Evolutionary conservation across 2,113 vertebrate genomes (phyloP).

Genomic region (Coturnix japonica): DNA sequence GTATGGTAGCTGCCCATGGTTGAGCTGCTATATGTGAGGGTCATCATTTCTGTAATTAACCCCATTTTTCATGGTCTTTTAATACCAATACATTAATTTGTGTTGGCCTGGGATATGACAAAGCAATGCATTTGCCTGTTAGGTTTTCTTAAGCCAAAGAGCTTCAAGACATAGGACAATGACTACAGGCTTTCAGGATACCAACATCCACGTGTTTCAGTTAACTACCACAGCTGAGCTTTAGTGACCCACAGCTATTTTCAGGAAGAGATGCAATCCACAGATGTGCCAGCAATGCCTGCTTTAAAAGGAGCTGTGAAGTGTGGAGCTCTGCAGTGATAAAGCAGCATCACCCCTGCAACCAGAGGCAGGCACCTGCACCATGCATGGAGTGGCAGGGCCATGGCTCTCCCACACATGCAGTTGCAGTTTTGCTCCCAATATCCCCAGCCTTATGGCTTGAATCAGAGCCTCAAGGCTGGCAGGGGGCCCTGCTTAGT

Average conservation of each 20-base stretch:
- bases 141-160: background rate
- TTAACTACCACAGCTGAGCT: background rate
- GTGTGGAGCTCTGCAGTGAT: background rate
- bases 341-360: background rate
- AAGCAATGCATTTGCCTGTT: background rate
- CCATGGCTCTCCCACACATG: background rate
- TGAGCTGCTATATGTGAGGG: slow-evolving; percentile 54
- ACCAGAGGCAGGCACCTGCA: rapidly evolving
- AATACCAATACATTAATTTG: slow-evolving; percentile 51
- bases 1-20: slow-evolving; percentile 43
- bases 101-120: slow-evolving; percentile 20
- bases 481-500: background rate
- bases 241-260: background rate
- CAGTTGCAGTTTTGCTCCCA: background rate
- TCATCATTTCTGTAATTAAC: slow-evolving; percentile 64
- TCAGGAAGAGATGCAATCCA: background rate
- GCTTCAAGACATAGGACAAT: background rate
- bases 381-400: rapidly evolving
- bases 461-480: slow-evolving; percentile 8
- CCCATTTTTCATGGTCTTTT: slow-evolving; percentile 65
- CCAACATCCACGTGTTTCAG: background rate
- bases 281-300: background rate
- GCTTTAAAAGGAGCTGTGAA: background rate
- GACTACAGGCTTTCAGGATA: background rate
- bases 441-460: background rate